phyloP scores from a whole-genome alignment of 2,113 vertebrate genomes.

The Bambusicola thoracicus region DNA sequence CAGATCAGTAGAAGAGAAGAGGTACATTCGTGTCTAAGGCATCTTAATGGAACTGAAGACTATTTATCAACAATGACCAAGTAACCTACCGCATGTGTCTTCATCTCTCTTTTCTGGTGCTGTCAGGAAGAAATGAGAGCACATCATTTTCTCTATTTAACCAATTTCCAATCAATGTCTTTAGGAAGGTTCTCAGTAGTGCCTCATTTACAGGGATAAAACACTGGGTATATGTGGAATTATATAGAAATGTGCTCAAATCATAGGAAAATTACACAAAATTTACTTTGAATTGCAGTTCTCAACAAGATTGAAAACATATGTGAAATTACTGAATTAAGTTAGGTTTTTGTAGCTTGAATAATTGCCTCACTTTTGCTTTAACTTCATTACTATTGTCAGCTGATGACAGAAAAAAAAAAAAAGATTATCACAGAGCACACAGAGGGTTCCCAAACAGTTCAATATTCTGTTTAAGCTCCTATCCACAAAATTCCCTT shows the following conservation, averaged over 20 bases:
- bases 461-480: background rate
- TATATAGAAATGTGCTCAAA: background rate
- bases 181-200: constrained; percentile 19
- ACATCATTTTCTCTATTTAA: constrained; percentile 61
- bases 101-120: constrained; percentile 70
- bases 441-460: background rate
- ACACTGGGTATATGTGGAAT: background rate
- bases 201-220: background rate
- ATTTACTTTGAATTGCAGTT: background rate
- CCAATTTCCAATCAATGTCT: background rate
- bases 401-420: background rate
- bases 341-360: background rate
- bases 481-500: background rate
- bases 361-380: background rate
- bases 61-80: constrained; percentile 30
- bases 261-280: rapidly evolving
- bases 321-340: background rate
- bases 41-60: constrained; percentile 14
- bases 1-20: background rate
- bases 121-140: constrained; percentile 67
- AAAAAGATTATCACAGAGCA: background rate
- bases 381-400: background rate
- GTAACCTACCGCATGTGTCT: constrained; percentile 56
- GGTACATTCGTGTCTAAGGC: background rate
- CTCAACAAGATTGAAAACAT: background rate